Evolutionary conservation across 2,797 vertebrate genomes (phyloP).

Genomic region (Zalophus californianus): DNA sequence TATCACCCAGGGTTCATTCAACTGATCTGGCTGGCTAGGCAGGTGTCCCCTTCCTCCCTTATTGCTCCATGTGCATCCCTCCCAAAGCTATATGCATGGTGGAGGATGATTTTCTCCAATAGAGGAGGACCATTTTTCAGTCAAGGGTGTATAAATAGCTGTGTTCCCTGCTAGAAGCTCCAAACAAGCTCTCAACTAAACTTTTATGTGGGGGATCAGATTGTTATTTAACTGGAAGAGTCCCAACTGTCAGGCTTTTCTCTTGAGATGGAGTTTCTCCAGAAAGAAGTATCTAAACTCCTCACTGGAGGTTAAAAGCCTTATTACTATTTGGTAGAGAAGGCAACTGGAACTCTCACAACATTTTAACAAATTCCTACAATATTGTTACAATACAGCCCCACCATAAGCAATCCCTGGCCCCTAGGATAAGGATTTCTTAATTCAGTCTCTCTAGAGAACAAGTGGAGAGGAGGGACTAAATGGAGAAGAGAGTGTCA

Average conservation of each 20-base stretch:
- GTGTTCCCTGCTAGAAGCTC: not conserved
- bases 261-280: not conserved
- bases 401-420: not conserved
- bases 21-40: not conserved
- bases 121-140: not conserved
- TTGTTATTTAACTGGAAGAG: not conserved
- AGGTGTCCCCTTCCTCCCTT: not conserved
- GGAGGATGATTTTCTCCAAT: not conserved
- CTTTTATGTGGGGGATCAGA: not conserved
- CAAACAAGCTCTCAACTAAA: not conserved
- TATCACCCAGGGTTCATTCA: not conserved
- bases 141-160: not conserved
- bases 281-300: not conserved
- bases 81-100: not conserved
- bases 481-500: not conserved
- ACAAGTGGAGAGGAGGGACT: not conserved
- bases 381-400: not conserved
- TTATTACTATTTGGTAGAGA: not conserved
- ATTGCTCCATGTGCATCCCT: not conserved
- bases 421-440: not conserved
- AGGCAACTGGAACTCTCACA: not conserved
- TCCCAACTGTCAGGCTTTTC: not conserved
- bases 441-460: too few species aligned
- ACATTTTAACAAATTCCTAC: not conserved
- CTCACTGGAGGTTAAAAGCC: not conserved